Evolutionary conservation across 2,888 invertebrate species (phyloP).

Genomic region (Perithous albicinctus): DNA sequence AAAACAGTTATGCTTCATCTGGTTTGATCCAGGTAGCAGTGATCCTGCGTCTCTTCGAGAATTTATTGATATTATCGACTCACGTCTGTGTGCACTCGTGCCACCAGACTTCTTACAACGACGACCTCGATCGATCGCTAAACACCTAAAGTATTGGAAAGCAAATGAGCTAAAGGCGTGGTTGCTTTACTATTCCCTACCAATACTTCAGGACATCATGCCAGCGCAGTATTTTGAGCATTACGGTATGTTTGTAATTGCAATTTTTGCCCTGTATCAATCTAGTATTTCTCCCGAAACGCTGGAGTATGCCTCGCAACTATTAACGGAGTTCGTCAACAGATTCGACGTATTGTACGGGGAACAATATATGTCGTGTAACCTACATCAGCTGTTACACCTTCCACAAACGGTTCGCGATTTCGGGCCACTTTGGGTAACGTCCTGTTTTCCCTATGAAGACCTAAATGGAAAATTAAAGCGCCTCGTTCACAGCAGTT

Average conservation of each 20-base stretch:
- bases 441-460: too few species aligned
- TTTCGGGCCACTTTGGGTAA: too few species aligned
- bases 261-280: slow-evolving; percentile 29
- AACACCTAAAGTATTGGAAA: slow-evolving; percentile 37
- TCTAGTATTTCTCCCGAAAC: slow-evolving; percentile 25
- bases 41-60: neutral
- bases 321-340: slow-evolving; percentile 33
- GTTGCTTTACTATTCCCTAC: slow-evolving; percentile 40
- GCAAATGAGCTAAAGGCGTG: slow-evolving; percentile 42
- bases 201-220: slow-evolving; percentile 30
- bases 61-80: slow-evolving; percentile 6
- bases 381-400: too few species aligned
- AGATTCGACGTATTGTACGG: slow-evolving; percentile 29
- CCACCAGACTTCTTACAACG: slow-evolving; percentile 33
- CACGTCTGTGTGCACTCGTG: slow-evolving; percentile 1
- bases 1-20: too few species aligned
- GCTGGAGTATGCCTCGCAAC: slow-evolving; percentile 19
- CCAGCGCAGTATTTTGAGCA: slow-evolving; percentile 31
- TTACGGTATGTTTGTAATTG: slow-evolving; percentile 37
- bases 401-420: too few species aligned
- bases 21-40: neutral
- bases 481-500: slow-evolving; percentile 33
- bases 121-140: slow-evolving; percentile 31
- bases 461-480: too few species aligned
- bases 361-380: slow-evolving; percentile 1